These are phyloP conservation scores for Tetramorium parvispinum DNA, from an alignment of 1,140 invertebrate genomes.

Conservation along the genomic window DNA sequence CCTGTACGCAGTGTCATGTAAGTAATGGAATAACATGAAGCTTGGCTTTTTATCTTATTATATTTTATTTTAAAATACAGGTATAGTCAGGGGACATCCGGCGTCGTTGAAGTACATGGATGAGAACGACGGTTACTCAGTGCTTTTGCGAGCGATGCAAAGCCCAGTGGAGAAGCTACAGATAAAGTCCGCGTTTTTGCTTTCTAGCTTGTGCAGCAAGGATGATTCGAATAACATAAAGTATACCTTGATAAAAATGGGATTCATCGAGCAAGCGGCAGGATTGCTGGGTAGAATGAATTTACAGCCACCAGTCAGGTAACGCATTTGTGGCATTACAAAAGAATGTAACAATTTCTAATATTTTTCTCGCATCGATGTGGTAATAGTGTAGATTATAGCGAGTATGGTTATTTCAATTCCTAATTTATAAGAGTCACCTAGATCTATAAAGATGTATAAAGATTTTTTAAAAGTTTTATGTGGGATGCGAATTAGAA, in stretches of 20 bases:
- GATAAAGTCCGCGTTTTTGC: constrained; percentile 90
- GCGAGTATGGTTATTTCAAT: too few species aligned
- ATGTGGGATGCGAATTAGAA: too few species aligned
- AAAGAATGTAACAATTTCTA: background rate
- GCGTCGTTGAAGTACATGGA: constrained; percentile 87
- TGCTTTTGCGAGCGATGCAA: constrained; percentile 88
- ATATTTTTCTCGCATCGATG: background rate
- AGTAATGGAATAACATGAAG: constrained; percentile 71
- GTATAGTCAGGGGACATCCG: constrained; percentile 87
- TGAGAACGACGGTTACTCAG: constrained; percentile 88
- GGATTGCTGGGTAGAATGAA: constrained; percentile 83
- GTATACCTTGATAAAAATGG: constrained; percentile 86
- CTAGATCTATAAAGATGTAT: too few species aligned
- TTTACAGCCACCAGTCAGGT: constrained; percentile 83
- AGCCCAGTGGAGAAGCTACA: constrained; percentile 87
- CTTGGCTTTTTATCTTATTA: background rate
- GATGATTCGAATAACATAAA: constrained; percentile 87
- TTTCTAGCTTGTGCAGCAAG: constrained; percentile 87
- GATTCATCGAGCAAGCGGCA: constrained; percentile 87
- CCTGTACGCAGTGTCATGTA: constrained; percentile 92
- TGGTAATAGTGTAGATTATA: too few species aligned
- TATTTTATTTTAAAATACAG: constrained; percentile 78
- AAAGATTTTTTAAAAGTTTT: too few species aligned
- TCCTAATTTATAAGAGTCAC: too few species aligned
- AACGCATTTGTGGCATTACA: constrained; percentile 49